These are phyloP conservation scores for Rhyacophila evoluta DNA, from an alignment of 2,888 invertebrate species.

Conservation along the genomic window DNA sequence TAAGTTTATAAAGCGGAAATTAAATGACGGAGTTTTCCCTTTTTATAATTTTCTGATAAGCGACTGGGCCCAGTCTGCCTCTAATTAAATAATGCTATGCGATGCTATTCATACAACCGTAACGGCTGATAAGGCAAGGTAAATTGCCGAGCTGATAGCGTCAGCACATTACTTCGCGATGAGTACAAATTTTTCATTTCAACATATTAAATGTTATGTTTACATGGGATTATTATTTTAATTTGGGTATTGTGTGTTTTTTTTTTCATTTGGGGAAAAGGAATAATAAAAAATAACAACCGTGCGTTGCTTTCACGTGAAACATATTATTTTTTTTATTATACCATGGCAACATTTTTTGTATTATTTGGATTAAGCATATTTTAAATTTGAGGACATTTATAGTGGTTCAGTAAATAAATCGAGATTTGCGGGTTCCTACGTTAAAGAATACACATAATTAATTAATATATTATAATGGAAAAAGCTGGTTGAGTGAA, in stretches of 20 bases:
- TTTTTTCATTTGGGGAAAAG: background rate
- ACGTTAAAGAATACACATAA: too few relatives aligned
- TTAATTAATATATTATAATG: too few relatives aligned
- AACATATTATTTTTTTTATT: too few relatives aligned
- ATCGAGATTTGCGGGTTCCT: too few relatives aligned
- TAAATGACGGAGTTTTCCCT: constrained; percentile 35
- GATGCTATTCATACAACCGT: constrained; percentile 38
- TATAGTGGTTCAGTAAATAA: too few relatives aligned
- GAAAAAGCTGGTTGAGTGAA: too few relatives aligned
- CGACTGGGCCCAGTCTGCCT: constrained; percentile 16
- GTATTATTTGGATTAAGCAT: too few relatives aligned
- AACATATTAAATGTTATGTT: background rate
- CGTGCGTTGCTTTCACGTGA: too few relatives aligned
- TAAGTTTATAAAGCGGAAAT: constrained; percentile 34
- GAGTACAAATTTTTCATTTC: constrained; percentile 16
- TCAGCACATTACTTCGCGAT: constrained; percentile 41
- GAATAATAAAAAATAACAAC: background rate
- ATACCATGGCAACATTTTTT: too few relatives aligned
- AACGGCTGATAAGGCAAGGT: constrained; percentile 37
- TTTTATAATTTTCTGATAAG: constrained; percentile 46
- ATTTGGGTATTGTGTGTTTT: constrained; percentile 1
- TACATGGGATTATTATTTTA: constrained; percentile 18
- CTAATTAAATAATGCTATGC: constrained; percentile 46
- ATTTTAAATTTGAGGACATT: too few relatives aligned
- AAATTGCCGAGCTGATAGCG: constrained; percentile 36